Base-by-base conservation (phyloP, 2,888 invertebrate species). In the Ditula angustiorana region DNA sequence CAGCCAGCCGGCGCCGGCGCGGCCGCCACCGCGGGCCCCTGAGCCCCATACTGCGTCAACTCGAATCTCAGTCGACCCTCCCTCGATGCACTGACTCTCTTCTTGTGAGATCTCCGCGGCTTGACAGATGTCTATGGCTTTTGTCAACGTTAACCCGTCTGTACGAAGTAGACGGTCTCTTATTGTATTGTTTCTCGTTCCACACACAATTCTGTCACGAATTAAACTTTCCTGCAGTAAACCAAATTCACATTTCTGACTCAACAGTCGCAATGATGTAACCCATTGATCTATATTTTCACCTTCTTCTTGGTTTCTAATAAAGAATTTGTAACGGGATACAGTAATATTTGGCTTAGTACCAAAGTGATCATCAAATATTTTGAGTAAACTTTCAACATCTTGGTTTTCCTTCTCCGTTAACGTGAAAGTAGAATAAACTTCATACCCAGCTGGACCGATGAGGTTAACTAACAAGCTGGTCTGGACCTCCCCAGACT, bases 391-490 rank as follows among this genome's bases (percentile, higher is more conserved):
- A 37, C 13, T 37, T 11, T 37, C 13, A 24, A 67, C 57, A 61
- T 70, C 66, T 23, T 57, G 47, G 35, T 53, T 56, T 46, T 67
- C 62, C 0, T 61, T 44, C 4, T 65, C 33, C 0, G 16, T 49
- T 30, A 63, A 69, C 5, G 49, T 70, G 26, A 68, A 68, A 23
- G 69, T 70, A 2, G 56, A 52, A 49, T 50, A 68, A 3, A 70
- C 60, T 8, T 69, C 67, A 50, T 66, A 70, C 1, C 68, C 69
- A 2, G 59, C 69, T 10, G 70, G n/a, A 26, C 70, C 69, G 2
- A 71, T 69, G 59, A 71, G 67, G 67, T 71, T 70, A 19, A 70
- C 63, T 64, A 71, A 56, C 61, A 69, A 41, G 16, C 67, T 67
- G 16, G 69, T 69, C 60, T 71, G 67, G 7, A 70, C 61, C 19